Evolutionary conservation across 2,113 vertebrate species (phyloP).

Genomic region (Hystrix cristata): DNA sequence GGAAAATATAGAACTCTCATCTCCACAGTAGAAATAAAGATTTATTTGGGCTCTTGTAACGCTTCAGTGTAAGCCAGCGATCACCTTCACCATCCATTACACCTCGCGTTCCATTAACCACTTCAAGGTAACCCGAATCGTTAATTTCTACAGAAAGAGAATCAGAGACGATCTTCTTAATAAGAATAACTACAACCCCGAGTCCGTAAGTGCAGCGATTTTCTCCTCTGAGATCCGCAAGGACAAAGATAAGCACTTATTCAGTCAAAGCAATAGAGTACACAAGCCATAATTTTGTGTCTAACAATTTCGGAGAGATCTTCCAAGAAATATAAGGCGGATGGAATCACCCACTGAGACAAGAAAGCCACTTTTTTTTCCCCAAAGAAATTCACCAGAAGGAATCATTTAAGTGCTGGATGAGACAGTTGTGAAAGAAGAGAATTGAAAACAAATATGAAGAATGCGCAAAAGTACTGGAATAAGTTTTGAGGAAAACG

Average conservation of each 20-base stretch:
- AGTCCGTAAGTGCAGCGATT: neutral
- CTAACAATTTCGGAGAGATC: neutral
- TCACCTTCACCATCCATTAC: neutral
- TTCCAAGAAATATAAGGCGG: neutral
- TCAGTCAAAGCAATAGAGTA: neutral
- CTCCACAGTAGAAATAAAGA: constrained; percentile 35
- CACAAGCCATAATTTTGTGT: neutral
- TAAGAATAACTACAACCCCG: neutral
- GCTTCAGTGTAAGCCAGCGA: neutral
- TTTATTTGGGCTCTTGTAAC: neutral
- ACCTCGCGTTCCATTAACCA: neutral
- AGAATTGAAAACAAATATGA: neutral
- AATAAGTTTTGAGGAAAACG: neutral
- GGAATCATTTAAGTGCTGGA: neutral
- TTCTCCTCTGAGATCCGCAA: neutral
- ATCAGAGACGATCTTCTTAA: neutral
- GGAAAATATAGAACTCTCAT: neutral
- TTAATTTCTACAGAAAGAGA: constrained; percentile 28
- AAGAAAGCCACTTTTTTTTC: neutral
- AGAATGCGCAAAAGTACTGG: neutral
- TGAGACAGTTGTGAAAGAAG: neutral
- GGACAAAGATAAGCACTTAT: neutral
- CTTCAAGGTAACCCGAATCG: neutral
- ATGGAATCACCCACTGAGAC: neutral
- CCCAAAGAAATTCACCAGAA: neutral